Base-by-base conservation (phyloP, 2,888 invertebrate species). In the Agrotis ipsilon region DNA sequence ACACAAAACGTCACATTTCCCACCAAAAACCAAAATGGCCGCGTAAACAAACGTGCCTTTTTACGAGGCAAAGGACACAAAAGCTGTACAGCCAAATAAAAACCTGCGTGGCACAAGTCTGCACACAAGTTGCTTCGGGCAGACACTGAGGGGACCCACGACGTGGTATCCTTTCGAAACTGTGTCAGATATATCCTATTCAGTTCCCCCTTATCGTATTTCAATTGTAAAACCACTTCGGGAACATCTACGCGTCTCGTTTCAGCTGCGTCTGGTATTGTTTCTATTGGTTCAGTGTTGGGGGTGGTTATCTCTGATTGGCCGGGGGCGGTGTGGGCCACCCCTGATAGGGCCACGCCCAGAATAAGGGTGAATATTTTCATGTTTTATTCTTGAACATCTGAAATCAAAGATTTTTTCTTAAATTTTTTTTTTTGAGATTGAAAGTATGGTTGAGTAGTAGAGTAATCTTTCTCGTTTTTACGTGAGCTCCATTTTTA, bases 41-140 rank as follows among this genome's bases (percentile, higher is more conserved):
- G 66, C 65, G 68, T 60, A 75, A 81, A 85, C 84, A 86, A 78
- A 67, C 32, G 39, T 46, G 63, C 39, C 55, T 69, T 77, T 76
- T 69, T 60, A 70, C 68, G 58, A 76, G 52, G 80, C 78, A 83
- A 64, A 72, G 78, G 82, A 80, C 65, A 80, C 65, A 65, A 69
- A 82, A 83, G 80, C 71, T 77, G 74, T 81, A 85, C 84, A 80
- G 86, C 80, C 79, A 81, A 87, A 81, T 74, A 84, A 88, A 75
- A 82, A 96, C 96, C 96, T 92, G 96, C 94, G 91, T 94, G 93
- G 71, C 96, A 96, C 80, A 96, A 91, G 94, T 96, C 96, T 89
- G 93, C 86, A 85, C 96, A 96, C 80, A 95, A 84, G 66, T 88
- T 90, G 80, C 84, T 89, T 75, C 93, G 83, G 7, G 91, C 91